Evolutionary conservation across 1,140 invertebrate species (phyloP), one percentile per base, ranked within the genome.

Genomic region (Neodiprion lecontei): DNA sequence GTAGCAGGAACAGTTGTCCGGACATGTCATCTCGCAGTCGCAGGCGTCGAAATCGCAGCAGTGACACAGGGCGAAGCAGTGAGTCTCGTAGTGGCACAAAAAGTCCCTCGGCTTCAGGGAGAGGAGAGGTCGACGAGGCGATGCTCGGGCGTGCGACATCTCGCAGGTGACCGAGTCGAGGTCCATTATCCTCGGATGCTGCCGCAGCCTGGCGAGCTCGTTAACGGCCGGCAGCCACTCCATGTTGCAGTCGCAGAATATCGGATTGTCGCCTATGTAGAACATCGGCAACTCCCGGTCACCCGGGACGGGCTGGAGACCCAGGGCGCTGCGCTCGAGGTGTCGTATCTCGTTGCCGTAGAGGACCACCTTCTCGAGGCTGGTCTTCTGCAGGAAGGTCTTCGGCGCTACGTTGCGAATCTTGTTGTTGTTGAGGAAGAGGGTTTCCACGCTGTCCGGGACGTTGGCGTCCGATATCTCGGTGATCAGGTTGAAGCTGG

Each of bases 1-100:
- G 90, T 96, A 98, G 83, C 96, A 98, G 17, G 95, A 96, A 88
- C 96, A 98, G 86, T 97, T 97, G 67, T 92, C 93, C 14, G 96
- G 96, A 85, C 96, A 98, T 70, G 95, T 97, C 96, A 97, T 97
- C 91, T 97, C 95, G 89, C 96, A 97, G 89, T 97, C 96, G 89
- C 96, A 98, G 70, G 96, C 96, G 85, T 97, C 96, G 86, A 97
- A 97, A 86, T 97, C 96, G 87, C 96, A 98, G 89, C 96, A 98
- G 84, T 97, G 96, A 82, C 96, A 97, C 65, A 97, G 90, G 5
- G 95, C 93, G 85, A 97, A 97, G 89, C 96, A 98, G 82, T 97
- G 96, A 9, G 95, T 95, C 86, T 96, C 95, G 88, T 98, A 98
- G 68, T 93, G 93, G 89, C 96, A 98, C 69, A 98, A 90, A 88